phyloP scores from a whole-genome alignment of 2,888 invertebrate genomes.

The Seira musarum region DNA sequence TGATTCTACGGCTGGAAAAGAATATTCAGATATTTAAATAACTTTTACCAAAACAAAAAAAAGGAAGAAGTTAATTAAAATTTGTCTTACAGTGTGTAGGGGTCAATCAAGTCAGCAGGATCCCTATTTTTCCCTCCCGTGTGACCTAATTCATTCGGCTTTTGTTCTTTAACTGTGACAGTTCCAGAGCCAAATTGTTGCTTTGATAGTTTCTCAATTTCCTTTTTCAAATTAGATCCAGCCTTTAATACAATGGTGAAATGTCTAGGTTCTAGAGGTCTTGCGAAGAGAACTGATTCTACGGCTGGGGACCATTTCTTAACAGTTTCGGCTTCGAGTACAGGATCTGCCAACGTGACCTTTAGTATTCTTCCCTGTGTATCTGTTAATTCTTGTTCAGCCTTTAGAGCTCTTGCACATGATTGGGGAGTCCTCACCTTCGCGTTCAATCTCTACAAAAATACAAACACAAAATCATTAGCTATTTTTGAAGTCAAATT shows the following conservation, averaged over 20 bases:
- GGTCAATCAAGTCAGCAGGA: slow-evolving; percentile 62
- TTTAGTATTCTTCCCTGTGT: slow-evolving; percentile 53
- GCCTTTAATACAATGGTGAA: slow-evolving; percentile 66
- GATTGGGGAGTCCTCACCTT: slow-evolving; percentile 56
- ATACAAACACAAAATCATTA: slow-evolving; percentile 5
- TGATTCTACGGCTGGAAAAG: too few species aligned
- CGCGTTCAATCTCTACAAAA: slow-evolving; percentile 51
- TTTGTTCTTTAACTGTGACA: slow-evolving; percentile 57
- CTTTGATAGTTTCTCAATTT: slow-evolving; percentile 64
- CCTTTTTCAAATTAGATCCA: slow-evolving; percentile 65
- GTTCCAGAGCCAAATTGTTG: slow-evolving; percentile 58
- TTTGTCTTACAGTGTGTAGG: slow-evolving; percentile 60
- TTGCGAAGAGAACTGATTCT: slow-evolving; percentile 66
- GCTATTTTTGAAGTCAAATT: slow-evolving; percentile 6
- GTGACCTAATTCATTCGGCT: slow-evolving; percentile 36
- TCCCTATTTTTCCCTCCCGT: slow-evolving; percentile 8
- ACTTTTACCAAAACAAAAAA: too few species aligned
- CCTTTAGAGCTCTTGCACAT: slow-evolving; percentile 62
- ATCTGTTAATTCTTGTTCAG: slow-evolving; percentile 59
- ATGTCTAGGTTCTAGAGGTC: slow-evolving; percentile 63
- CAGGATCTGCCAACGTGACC: slow-evolving; percentile 61
- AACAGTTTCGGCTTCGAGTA: slow-evolving; percentile 47
- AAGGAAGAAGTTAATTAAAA: too few species aligned
- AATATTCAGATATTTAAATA: too few species aligned
- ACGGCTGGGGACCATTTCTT: slow-evolving; percentile 57